Evolutionary conservation across 2,888 invertebrate species (phyloP).

Genomic region (Zhengitettix transpicula): DNA sequence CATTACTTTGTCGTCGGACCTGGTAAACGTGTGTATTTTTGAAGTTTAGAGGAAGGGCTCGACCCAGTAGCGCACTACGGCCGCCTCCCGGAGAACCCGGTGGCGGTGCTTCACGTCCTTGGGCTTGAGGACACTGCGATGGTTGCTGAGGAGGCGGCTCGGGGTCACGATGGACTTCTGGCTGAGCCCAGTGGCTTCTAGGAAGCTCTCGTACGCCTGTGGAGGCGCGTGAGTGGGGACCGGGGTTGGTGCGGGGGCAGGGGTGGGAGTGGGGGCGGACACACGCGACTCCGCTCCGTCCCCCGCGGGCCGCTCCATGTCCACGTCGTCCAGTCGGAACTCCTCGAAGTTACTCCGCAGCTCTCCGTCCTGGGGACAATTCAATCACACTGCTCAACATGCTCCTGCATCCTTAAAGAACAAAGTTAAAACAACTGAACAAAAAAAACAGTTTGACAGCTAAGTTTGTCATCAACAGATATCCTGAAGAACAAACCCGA

Average conservation of each 20-base stretch:
- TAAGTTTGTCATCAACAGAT: too few species aligned
- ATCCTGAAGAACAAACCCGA: too few species aligned
- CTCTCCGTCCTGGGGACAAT: background rate
- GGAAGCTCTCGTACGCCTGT: conserved; percentile 49
- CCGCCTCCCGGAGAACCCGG: conserved; percentile 38
- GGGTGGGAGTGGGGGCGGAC: conserved; percentile 14
- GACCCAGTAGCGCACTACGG: conserved; percentile 26
- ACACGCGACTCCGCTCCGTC: conserved; percentile 20
- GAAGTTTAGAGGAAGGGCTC: conserved; percentile 25
- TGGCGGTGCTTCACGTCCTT: conserved; percentile 62
- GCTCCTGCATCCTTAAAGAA: background rate
- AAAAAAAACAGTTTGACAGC: too few species aligned
- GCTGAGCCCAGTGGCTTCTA: conserved; percentile 63
- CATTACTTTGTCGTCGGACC: too few species aligned
- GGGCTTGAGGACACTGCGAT: conserved; percentile 58
- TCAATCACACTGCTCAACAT: background rate
- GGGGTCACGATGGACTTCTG: conserved; percentile 60
- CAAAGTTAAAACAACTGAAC: background rate
- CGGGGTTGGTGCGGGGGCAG: background rate
- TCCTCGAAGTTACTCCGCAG: conserved; percentile 64
- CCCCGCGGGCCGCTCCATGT: conserved; percentile 25
- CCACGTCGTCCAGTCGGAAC: conserved; percentile 59
- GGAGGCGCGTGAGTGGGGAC: background rate
- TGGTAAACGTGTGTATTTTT: background rate
- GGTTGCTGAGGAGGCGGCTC: conserved; percentile 51